Base-by-base conservation (phyloP, 2,888 invertebrate species). In the Byasa hedistus region DNA sequence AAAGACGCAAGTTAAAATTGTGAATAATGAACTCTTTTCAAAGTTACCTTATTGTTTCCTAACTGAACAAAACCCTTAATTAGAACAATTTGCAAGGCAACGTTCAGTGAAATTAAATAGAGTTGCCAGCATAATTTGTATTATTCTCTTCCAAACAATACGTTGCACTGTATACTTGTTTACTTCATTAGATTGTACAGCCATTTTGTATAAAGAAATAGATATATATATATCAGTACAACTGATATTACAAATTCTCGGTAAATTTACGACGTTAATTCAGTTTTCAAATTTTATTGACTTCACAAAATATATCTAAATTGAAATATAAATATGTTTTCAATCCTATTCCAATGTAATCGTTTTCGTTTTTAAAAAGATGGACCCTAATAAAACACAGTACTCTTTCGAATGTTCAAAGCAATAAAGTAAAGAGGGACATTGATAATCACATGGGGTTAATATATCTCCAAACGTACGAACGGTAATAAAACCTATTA, bases 381-480 rank as follows among this genome's bases (percentile, higher is more conserved):
- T 58, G 21, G 19, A 22, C 23, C 58, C 21, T 21, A 39, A 57
- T 39, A 36, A 39, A 57, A 39, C 22, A 39, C 21, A 57, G 32
- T 32, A 32, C 21, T 32, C 21, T 22, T 57, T 17, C 52, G 2
- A 36, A 39, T n/a, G n/a, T 23, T 39, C 15, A 2, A n/a, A 21
- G 52, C 12, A 22, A 52, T 44, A 23, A 44, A 44, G n/a, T 23
- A 39, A 19, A 17, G 36, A 44, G 17, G 17, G 44, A 56, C 51
- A 63, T 57, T 63, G 48, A 63, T 48, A 57, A 51, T 57, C 57
- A 32, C 58, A 36, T 48, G 27, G 57, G 63, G 44, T 36, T 63
- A 57, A 63, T 51, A 21, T 63, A 57, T 57, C 36, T 52, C 48
- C 32, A 17, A 63, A 51, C 32, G 32, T 32, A 32, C 32, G 32